Base-by-base conservation (phyloP, 2,113 vertebrate genomes). In the Lucifuga dentata region DNA sequence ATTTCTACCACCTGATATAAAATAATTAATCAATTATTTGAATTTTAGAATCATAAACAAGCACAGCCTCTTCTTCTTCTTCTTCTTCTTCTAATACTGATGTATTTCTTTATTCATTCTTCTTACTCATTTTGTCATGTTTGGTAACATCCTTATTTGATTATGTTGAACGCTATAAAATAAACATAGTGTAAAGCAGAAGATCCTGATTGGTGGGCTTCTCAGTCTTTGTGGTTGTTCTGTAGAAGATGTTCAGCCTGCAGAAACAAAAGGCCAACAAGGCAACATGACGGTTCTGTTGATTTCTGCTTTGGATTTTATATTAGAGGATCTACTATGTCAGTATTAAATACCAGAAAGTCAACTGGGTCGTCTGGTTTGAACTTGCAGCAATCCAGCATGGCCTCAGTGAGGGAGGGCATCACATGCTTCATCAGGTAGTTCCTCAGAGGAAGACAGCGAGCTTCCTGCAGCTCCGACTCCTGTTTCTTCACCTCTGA, bases 341-440 rank as follows among this genome's bases (percentile, higher is more conserved):
- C 8, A n/a, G 53, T 16, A 13, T 46, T 12, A 11, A 62, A 43
- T 93, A 99, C 97, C 97, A 99, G 58, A 86, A 95, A 99, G 73
- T 98, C 93, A 0, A 98, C 89, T 0, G 97, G 97, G 61, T 99
- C 95, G 0, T 95, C 94, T 0, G 97, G 96, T 61, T 95, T 94
- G 73, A 94, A 88, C 71, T 88, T 94, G 68, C 93, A 93, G 65
- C 96, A 97, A 40, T 97, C 94, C 5, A 88, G 84, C 78, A 98
- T 88, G 1, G 95, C 97, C 75, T 92, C 88, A 46, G 91, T 88
- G 26, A 99, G 94, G 0, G 94, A 92, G 4, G 97, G 96, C 94
- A 98, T 98, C 38, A 98, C 94, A 0, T 95, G 88, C 70, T 93
- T 94, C 95, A 98, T 96, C 86, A 99, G 85, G 69, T 97, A 99